These are phyloP conservation scores for Coenonympha arcania DNA, from an alignment of 2,888 invertebrate genomes.

Conservation along the genomic window DNA sequence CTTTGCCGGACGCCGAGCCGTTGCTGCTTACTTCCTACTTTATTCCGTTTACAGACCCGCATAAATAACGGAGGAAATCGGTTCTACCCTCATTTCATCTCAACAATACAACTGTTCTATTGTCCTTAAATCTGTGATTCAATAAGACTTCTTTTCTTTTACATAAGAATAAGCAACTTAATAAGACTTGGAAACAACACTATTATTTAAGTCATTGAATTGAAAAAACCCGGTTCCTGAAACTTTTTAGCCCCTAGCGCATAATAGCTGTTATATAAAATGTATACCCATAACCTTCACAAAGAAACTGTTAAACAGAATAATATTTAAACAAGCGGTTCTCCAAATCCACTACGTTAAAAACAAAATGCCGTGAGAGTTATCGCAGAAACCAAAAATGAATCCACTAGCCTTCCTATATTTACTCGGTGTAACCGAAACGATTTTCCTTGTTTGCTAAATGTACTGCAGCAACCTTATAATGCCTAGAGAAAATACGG, in stretches of 20 bases:
- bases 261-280: neutral
- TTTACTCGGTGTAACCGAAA: conserved; percentile 57
- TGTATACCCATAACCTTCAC: no score
- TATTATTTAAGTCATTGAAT: neutral
- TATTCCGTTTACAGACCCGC: conserved; percentile 65
- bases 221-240: neutral
- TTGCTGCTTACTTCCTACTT: conserved; percentile 55
- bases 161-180: conserved; percentile 34
- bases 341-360: neutral
- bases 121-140: conserved; percentile 33
- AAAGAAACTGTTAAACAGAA: no score
- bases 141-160: conserved; percentile 32
- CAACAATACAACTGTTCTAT: conserved; percentile 41
- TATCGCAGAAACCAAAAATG: conserved; percentile 5
- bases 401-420: conserved; percentile 29
- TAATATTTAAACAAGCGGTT: neutral
- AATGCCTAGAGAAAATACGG: conserved; percentile 65
- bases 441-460: conserved; percentile 45
- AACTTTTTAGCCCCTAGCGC: neutral
- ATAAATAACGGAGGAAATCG: conserved; percentile 56
- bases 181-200: neutral
- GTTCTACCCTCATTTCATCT: conserved; percentile 34
- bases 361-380: neutral
- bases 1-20: conserved; percentile 43
- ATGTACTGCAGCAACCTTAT: conserved; percentile 55